A percentile compares a stretch with the other conserved stretches of the same genome.
These are phyloP conservation scores for Phlogophora meticulosa DNA, from an alignment of 2,888 invertebrate species.

Conservation along the genomic window DNA sequence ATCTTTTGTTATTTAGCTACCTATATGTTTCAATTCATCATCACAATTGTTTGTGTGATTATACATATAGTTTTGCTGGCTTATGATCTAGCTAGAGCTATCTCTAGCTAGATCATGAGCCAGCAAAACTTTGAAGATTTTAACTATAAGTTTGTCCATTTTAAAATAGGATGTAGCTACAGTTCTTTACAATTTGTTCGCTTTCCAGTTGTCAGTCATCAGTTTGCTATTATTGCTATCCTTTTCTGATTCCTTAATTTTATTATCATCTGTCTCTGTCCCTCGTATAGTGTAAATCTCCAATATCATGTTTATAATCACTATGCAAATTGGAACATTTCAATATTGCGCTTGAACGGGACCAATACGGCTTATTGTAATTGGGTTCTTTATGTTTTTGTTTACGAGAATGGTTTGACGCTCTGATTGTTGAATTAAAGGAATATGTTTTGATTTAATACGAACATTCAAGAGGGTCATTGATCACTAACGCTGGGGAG, in stretches of 20 bases:
- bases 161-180: constrained; percentile 40
- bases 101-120: constrained; percentile 64
- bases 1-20: too few relatives aligned
- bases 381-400: constrained; percentile 80
- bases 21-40: too few relatives aligned
- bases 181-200: constrained; percentile 57
- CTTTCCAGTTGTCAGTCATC: constrained; percentile 57
- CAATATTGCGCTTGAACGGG: constrained; percentile 83
- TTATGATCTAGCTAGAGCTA: too few relatives aligned
- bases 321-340: constrained; percentile 87
- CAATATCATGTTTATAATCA: constrained; percentile 85
- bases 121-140: constrained; percentile 59
- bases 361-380: constrained; percentile 82
- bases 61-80: too few relatives aligned
- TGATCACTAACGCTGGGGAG: constrained; percentile 8
- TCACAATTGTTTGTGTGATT: constrained; percentile 69
- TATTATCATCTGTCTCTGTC: constrained; percentile 69
- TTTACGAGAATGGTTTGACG: constrained; percentile 69
- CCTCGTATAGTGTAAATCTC: constrained; percentile 72
- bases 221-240: constrained; percentile 56
- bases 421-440: constrained; percentile 54
- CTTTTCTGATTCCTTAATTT: constrained; percentile 62
- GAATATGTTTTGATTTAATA: constrained; percentile 50
- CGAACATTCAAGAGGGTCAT: constrained; percentile 26
- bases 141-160: constrained; percentile 34